Evolutionary conservation across 2,888 invertebrate genomes (phyloP).

Genomic region (Listrodromus nycthemerus): DNA sequence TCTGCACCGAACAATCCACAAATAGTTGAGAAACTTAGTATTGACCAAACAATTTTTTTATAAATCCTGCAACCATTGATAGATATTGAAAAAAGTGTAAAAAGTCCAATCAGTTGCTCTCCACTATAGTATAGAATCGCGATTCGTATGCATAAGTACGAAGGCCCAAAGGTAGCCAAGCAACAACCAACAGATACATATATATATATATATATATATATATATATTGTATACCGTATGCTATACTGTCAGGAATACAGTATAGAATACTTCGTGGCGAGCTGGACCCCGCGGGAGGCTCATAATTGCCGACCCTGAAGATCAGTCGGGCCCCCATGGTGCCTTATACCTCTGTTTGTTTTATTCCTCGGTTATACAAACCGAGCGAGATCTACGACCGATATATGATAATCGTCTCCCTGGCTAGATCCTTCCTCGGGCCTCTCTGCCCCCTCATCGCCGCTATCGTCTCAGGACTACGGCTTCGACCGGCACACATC

Average conservation of each 20-base stretch:
- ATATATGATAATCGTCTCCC: conserved; percentile 83
- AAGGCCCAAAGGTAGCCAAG: conserved; percentile 12
- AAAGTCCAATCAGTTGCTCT: background rate
- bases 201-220: conserved; percentile 23
- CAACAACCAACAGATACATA: conserved; percentile 17
- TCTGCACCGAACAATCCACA: too few species aligned
- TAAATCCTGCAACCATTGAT: background rate
- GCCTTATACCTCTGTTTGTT: conserved; percentile 83
- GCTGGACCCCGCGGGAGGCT: conserved; percentile 82
- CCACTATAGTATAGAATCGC: conserved; percentile 1
- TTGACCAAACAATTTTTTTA: background rate
- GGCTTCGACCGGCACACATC: conserved; percentile 33
- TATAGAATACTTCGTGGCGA: conserved; percentile 43
- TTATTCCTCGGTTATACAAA: conserved; percentile 84
- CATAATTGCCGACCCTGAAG: conserved; percentile 84
- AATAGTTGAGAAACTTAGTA: background rate
- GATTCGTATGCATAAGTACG: conserved; percentile 1
- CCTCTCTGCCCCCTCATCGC: conserved; percentile 1
- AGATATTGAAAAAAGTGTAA: background rate
- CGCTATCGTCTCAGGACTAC: conserved; percentile 19
- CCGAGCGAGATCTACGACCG: conserved; percentile 83
- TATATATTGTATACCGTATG: conserved; percentile 29
- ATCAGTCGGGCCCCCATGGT: conserved; percentile 83
- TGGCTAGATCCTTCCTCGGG: conserved; percentile 58
- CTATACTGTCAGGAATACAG: conserved; percentile 23